phyloP scores from a whole-genome alignment of 1,140 invertebrate genomes.

The Bombus terrestris region DNA sequence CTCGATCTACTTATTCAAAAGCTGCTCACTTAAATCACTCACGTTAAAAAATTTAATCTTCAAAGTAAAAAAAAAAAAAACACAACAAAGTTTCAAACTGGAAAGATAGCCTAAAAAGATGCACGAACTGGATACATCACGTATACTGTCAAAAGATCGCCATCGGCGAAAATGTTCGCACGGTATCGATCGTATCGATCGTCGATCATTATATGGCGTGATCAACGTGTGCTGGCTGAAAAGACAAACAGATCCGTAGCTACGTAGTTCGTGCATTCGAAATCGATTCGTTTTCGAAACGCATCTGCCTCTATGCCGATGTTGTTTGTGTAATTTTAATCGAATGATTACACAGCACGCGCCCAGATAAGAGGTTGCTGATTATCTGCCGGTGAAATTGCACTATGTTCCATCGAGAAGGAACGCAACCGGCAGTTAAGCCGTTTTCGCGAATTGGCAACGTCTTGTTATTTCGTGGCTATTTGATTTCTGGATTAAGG shows the following conservation, averaged over 20 bases:
- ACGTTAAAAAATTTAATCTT: too few species aligned
- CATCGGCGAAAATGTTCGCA: neutral
- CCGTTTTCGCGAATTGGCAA: conserved; percentile 59
- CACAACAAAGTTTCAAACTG: neutral
- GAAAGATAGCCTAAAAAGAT: neutral
- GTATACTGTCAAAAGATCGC: neutral
- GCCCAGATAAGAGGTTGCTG: conserved; percentile 38
- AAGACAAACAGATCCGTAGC: conserved; percentile 48
- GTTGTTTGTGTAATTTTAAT: conserved; percentile 66
- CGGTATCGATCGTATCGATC: conserved; percentile 53
- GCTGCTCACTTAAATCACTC: too few species aligned
- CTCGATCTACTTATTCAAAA: too few species aligned
- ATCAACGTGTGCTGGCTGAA: conserved; percentile 6
- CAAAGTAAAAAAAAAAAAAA: neutral
- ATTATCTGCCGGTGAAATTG: conserved; percentile 57
- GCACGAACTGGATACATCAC: neutral
- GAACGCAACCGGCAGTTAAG: conserved; percentile 41
- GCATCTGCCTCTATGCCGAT: conserved; percentile 50
- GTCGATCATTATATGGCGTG: conserved; percentile 58
- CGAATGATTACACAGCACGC: conserved; percentile 59
- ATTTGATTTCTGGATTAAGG: neutral
- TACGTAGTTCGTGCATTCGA: conserved; percentile 48
- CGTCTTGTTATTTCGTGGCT: conserved; percentile 27
- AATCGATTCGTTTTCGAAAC: conserved; percentile 50
- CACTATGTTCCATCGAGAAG: conserved; percentile 21